These are phyloP conservation scores for Drosophila ananassae DNA, from an alignment of 1,140 invertebrate species.

Conservation along the genomic window DNA sequence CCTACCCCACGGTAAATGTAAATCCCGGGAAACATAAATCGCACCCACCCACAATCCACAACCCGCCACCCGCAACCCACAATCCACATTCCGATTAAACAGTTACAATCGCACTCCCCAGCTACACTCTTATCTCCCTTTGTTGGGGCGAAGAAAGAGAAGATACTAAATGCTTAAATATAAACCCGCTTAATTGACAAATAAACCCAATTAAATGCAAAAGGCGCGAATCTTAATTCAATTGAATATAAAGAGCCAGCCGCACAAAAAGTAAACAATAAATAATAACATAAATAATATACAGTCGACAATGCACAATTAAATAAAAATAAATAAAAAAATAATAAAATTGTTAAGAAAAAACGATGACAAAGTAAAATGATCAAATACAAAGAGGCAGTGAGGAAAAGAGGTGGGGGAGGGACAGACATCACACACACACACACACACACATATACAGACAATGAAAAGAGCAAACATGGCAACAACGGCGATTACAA, in stretches of 20 bases:
- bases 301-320: slow-evolving; percentile 68
- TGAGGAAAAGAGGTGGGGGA: slow-evolving; percentile 18
- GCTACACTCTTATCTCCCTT: slow-evolving; percentile 42
- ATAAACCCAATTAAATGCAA: slow-evolving; percentile 59
- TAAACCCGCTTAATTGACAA: slow-evolving; percentile 54
- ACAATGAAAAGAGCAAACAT: slow-evolving; percentile 50
- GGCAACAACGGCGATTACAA: slow-evolving; percentile 67
- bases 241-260: slow-evolving; percentile 47
- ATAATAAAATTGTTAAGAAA: slow-evolving; percentile 2
- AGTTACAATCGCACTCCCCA: slow-evolving; percentile 10
- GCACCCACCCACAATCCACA: not conserved
- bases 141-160: slow-evolving; percentile 16
- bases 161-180: not conserved
- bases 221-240: slow-evolving; percentile 58
- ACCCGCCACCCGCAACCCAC: too few species aligned
- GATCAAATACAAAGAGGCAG: slow-evolving; percentile 41
- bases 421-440: not conserved
- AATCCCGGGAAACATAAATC: slow-evolving; percentile 17
- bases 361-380: slow-evolving; percentile 67
- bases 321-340: slow-evolving; percentile 60
- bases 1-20: slow-evolving; percentile 6
- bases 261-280: slow-evolving; percentile 61
- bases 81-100: slow-evolving; percentile 26
- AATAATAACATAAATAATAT: slow-evolving; percentile 47
- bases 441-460: not conserved